These are phyloP conservation scores for Hirudo medicinalis DNA, from an alignment of 1,140 invertebrate genomes.

Conservation along the genomic window DNA sequence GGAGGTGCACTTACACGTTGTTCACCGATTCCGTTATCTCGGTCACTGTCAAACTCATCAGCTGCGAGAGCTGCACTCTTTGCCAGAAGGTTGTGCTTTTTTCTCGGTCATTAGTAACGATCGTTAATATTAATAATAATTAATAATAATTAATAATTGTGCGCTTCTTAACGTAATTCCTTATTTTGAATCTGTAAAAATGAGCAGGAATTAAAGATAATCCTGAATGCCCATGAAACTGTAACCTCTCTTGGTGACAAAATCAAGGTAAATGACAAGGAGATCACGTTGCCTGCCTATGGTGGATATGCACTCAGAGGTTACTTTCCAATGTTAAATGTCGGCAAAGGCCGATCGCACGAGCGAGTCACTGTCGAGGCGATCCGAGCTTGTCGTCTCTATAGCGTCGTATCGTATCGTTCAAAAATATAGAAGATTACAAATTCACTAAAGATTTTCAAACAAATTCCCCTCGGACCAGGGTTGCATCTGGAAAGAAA, in stretches of 20 bases:
- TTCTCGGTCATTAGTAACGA: too few species aligned
- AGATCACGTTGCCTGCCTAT: not conserved
- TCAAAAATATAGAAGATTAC: not conserved
- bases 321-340: not conserved
- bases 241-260: constrained; percentile 8
- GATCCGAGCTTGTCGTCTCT: not conserved
- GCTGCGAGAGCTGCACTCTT: constrained; percentile 25
- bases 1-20: constrained; percentile 33
- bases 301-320: constrained; percentile 11
- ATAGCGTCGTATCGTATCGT: not conserved
- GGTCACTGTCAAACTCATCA: constrained; percentile 24
- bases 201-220: constrained; percentile 4
- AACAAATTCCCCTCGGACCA: not conserved
- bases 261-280: constrained; percentile 12
- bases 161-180: too few species aligned
- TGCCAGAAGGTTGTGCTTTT: constrained; percentile 25
- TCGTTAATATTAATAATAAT: too few species aligned
- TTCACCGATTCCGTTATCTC: constrained; percentile 23
- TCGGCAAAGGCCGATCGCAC: not conserved
- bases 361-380: not conserved
- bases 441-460: too few species aligned
- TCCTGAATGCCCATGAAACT: constrained; percentile 14
- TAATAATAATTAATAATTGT: too few species aligned
- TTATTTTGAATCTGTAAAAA: not conserved
- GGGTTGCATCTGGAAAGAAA: constrained; percentile 8